Base-by-base conservation (phyloP, 2,797 vertebrate genomes). In the Clarias platycephalus region DNA sequence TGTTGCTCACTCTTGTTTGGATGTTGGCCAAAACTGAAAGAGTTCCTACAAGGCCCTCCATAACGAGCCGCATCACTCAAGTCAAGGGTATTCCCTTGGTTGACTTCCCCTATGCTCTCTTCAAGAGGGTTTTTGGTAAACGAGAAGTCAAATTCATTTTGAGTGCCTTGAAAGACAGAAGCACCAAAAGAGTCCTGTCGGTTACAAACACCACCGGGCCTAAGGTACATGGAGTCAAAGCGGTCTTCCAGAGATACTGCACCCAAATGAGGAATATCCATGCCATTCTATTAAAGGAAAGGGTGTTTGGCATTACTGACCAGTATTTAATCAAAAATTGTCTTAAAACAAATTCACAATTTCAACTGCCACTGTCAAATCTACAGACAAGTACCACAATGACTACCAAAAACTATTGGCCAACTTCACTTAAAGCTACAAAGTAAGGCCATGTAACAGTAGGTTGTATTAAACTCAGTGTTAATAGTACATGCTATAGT, bases 201-300 rank as follows among this genome's bases (percentile, higher is more conserved):
- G 87, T 89, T 88, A 55, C 6, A 82, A 67, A 84, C 88, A 86
- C 83, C 84, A 86, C 53, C 85, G 31, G 85, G 80, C 83, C 90
- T 94, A 89, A 95, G 89, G 82, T 93, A 94, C 34, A 92, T 1
- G 0, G 95, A 93, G 85, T 93, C 92, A 68, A 95, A 63, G 0
- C 44, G 86, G 64, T 86, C 4, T n/a, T 93, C 93, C 24, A 74
- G 58, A 82, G 81, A 64, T 75, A 16, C 66, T 1, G 49, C 0
- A 15, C 83, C 89, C 1, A 81, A 84, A 64, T 92, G 90, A 1
- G 90, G 89, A 86, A 80, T 92, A 89, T 94, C 93, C 93, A 94
- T 93, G 70, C 92, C 92, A 88, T 95, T 92, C 95, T 96, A 88
- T 81, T 22, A 82, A 79, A 8, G 1, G 12, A 28, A 74, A 55